A percentile compares a stretch with the other conserved stretches of the same genome.
Evolutionary conservation across 2,797 vertebrate genomes (phyloP).

Genomic region (Micrastur ruficollis): DNA sequence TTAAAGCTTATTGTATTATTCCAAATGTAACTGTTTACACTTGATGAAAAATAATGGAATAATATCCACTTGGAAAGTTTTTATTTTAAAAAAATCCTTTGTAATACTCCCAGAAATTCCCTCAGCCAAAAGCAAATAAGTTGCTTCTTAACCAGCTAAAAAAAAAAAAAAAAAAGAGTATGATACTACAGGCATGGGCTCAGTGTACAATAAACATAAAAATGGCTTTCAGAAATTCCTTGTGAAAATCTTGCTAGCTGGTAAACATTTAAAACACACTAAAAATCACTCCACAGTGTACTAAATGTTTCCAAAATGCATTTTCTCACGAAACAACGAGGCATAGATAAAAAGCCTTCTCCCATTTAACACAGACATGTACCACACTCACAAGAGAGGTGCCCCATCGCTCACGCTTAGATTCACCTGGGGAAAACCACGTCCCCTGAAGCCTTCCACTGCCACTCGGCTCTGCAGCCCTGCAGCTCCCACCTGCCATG

Average conservation of each 20-base stretch:
- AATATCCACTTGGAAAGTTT: constrained; percentile 77
- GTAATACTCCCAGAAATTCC: constrained; percentile 73
- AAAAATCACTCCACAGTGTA: background rate
- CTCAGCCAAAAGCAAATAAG: constrained; percentile 59
- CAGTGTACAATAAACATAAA: constrained; percentile 37
- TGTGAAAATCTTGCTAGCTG: background rate
- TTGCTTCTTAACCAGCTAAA: constrained; percentile 62
- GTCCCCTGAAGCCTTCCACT: background rate
- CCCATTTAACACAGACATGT: accelerated
- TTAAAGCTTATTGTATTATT: constrained; percentile 79
- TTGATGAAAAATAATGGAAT: constrained; percentile 80
- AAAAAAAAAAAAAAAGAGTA: constrained; percentile 62
- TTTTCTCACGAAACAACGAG: background rate
- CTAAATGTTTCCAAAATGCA: background rate
- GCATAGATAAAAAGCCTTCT: background rate
- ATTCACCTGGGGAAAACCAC: background rate
- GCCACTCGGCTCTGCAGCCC: background rate
- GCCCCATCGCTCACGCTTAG: accelerated
- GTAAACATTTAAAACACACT: background rate
- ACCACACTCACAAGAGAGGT: background rate
- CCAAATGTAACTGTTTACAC: constrained; percentile 80
- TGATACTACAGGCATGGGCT: constrained; percentile 32
- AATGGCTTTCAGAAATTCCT: constrained; percentile 18
- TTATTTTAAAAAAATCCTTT: constrained; percentile 63
- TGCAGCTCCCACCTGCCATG: accelerated